Percentiles rank a stretch among this genome's conserved stretches.
These are phyloP conservation scores for Hydra vulgaris DNA, from an alignment of 30 jellyfish, hydroid and myxozoan genomes.

Conservation along the genomic window DNA sequence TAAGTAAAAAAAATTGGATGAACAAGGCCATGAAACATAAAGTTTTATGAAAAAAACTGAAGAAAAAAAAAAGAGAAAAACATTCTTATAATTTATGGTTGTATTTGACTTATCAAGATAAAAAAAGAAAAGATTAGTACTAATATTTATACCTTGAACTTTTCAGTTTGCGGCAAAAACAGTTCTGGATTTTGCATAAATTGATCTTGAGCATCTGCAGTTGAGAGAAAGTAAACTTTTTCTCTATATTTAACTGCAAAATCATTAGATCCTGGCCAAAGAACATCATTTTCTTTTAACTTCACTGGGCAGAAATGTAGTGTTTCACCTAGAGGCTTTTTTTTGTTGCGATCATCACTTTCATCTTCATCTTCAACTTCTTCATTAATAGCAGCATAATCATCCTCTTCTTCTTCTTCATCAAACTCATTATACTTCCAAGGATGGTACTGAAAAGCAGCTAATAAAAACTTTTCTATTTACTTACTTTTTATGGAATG, in stretches of 20 bases:
- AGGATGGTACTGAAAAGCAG: conserved; percentile 53
- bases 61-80: too few relatives aligned
- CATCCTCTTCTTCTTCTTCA: conserved; percentile 98
- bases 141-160: conserved; percentile 52
- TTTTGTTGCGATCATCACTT: conserved; percentile 42
- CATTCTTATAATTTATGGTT: too few relatives aligned
- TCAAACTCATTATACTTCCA: conserved; percentile 98
- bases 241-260: conserved; percentile 91
- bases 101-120: too few relatives aligned
- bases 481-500: background rate
- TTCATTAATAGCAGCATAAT: conserved; percentile 48
- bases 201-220: conserved; percentile 67
- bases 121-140: too few relatives aligned
- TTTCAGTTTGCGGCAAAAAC: conserved; percentile 62
- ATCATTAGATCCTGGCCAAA: conserved; percentile 93
- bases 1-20: too few relatives aligned
- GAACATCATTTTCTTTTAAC: conserved; percentile 58
- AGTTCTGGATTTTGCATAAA: conserved; percentile 56
- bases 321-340: conserved; percentile 90
- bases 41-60: too few relatives aligned
- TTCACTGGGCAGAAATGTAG: conserved; percentile 81
- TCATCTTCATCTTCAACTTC: conserved; percentile 53
- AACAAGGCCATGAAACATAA: too few relatives aligned
- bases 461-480: conserved; percentile 1
- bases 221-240: conserved; percentile 60